These are phyloP conservation scores for Pygoscelis adeliae DNA, from an alignment of 2,113 vertebrate species.

Conservation along the genomic window DNA sequence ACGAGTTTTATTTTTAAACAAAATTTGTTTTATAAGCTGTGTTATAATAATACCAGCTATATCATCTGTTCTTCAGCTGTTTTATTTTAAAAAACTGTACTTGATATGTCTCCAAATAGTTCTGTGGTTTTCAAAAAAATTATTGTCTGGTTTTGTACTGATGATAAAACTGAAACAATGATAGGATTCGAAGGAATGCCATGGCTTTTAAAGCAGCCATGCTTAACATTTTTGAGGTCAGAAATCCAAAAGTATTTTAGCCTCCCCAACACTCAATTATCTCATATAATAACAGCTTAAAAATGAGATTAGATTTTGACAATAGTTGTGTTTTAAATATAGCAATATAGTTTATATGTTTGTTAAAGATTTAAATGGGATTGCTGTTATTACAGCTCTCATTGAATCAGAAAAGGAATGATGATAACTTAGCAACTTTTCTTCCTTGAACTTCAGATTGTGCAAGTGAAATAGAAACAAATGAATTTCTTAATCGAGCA, in stretches of 20 bases:
- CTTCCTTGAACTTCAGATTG: conserved; percentile 55
- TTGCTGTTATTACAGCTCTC: neutral
- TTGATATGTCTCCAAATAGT: conserved; percentile 39
- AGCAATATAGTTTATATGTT: neutral
- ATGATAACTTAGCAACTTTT: neutral
- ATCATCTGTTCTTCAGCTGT: conserved; percentile 61
- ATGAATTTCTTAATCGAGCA: conserved; percentile 40
- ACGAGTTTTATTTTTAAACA: conserved; percentile 3
- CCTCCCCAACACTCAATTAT: neutral
- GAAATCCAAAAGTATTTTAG: conserved; percentile 18
- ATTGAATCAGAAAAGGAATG: neutral
- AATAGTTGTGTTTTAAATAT: neutral
- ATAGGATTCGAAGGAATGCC: conserved; percentile 17
- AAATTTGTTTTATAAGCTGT: conserved; percentile 41
- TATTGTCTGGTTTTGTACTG: conserved; percentile 39
- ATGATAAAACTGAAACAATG: conserved; percentile 35
- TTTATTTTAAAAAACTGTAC: conserved; percentile 45
- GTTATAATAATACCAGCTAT: conserved; percentile 5
- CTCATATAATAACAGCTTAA: neutral
- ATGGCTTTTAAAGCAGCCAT: conserved; percentile 11
- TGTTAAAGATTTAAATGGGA: neutral
- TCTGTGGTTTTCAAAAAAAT: conserved; percentile 45
- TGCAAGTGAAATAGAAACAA: conserved; percentile 56
- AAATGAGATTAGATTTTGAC: neutral
- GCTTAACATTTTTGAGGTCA: conserved; percentile 54